phyloP scores from a whole-genome alignment of 2,888 invertebrate genomes.

The Antheraea assamensis region DNA sequence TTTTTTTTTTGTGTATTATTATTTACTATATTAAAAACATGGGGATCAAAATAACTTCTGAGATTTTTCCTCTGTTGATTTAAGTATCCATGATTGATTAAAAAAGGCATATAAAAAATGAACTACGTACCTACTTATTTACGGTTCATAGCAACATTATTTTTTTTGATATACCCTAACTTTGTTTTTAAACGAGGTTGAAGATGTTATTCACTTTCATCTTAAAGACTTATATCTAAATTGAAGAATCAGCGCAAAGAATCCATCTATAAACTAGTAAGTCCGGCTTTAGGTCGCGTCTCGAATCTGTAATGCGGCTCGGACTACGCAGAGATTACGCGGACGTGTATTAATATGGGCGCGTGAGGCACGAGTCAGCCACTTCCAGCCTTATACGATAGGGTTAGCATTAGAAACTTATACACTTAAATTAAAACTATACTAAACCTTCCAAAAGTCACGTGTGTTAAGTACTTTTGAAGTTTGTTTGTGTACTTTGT shows the following conservation, averaged over 20 bases:
- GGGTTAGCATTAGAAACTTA: constrained; percentile 19
- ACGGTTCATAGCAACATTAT: too few relatives aligned
- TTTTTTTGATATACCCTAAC: neutral
- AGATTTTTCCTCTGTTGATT: too few relatives aligned
- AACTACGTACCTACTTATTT: too few relatives aligned
- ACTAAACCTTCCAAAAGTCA: neutral
- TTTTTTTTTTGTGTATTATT: neutral
- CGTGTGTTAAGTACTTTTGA: neutral
- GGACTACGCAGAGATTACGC: constrained; percentile 70
- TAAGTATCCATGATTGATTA: too few relatives aligned
- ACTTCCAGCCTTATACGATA: constrained; percentile 19
- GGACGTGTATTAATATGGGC: constrained; percentile 56
- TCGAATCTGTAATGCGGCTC: constrained; percentile 64
- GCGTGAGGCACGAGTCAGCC: constrained; percentile 24
- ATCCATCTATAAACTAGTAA: constrained; percentile 74
- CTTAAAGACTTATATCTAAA: neutral
- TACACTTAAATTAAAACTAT: neutral
- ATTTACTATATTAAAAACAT: too few relatives aligned
- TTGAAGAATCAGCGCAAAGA: constrained; percentile 20
- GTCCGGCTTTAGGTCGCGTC: constrained; percentile 60
- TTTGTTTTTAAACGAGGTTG: neutral
- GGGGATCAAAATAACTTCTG: too few relatives aligned
- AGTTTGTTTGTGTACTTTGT: neutral
- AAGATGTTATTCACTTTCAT: neutral
- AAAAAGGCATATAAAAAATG: too few relatives aligned